Evolutionary conservation across 2,888 invertebrate species (phyloP).

Genomic region (Eurytoma adleriae): DNA sequence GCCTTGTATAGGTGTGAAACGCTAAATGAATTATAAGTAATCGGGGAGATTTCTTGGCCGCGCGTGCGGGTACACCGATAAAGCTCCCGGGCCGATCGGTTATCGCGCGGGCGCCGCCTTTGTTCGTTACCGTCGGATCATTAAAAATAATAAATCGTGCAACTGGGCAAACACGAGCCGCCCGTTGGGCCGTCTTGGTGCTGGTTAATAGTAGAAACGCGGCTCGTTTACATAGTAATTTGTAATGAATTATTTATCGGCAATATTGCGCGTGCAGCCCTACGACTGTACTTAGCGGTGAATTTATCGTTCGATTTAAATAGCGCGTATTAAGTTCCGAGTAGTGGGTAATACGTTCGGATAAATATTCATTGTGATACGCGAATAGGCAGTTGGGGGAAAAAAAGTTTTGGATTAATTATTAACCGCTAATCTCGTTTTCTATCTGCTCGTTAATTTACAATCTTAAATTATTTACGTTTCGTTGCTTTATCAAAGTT

Average conservation of each 20-base stretch:
- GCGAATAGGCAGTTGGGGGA: too few species aligned
- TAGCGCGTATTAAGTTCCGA: neutral
- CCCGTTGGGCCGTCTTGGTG: neutral
- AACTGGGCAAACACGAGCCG: slow-evolving; percentile 8
- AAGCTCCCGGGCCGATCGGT: slow-evolving; percentile 5
- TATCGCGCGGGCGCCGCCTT: slow-evolving; percentile 4
- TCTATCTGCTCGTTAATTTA: too few species aligned
- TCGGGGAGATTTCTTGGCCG: slow-evolving; percentile 12
- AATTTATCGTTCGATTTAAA: slow-evolving; percentile 23
- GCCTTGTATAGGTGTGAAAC: slow-evolving; percentile 37
- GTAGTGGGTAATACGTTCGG: neutral
- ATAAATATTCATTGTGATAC: too few species aligned
- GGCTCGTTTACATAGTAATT: slow-evolving; percentile 25
- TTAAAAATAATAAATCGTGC: slow-evolving; percentile 45
- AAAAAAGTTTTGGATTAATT: too few species aligned
- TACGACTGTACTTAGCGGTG: neutral
- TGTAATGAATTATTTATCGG: slow-evolving; percentile 33
- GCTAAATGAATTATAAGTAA: slow-evolving; percentile 41
- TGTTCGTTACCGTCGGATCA: slow-evolving; percentile 19
- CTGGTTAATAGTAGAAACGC: neutral
- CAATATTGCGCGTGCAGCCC: neutral
- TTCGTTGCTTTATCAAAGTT: too few species aligned
- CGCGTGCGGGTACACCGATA: neutral
- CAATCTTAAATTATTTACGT: too few species aligned
- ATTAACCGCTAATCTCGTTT: too few species aligned